Evolutionary conservation across 2,888 invertebrate genomes (phyloP), one percentile per base, ranked within the genome.

Genomic region (Zygogramma bicolorata): DNA sequence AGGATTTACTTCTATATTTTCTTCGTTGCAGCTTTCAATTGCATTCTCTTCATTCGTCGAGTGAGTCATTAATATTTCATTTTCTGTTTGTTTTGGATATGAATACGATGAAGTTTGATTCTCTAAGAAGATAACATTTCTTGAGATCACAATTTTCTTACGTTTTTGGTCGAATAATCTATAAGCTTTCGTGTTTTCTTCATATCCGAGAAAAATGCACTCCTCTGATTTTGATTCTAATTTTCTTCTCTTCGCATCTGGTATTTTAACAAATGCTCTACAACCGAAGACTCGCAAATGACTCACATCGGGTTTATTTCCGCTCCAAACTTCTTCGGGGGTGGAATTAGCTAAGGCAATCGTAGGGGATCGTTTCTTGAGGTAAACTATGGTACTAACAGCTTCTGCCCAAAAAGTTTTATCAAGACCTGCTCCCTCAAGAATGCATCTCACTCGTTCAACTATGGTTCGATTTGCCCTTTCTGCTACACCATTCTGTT

Each of bases 401-500:
- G 65, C 65, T 34, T 60, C 60, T 60, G 20, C 20, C 60, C 60
- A 60, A 20, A 34, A 60, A n/a, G 34, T 31, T 60, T 60, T 60
- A 34, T 60, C 31, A 5, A 34, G 20, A 5, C 18, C 8, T 60
- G 60, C 60, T 60, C 60, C 60, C 34, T 60, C 34, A 60, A 60
- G 60, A 60, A 38, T 60, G 34, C 57, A 58, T 10, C 57, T 58
- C 10, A 58, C 6, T 58, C 57, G n/a, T n/a, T n/a, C n/a, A n/a
- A n/a, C n/a, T n/a, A n/a, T n/a, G n/a, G n/a, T n/a, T n/a, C n/a
- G n/a, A 27, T 59, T 66, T 5, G 53, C 38, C 22, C 66, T 42
- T 31, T 66, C 66, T 31, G 58, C 66, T 53, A 34, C 58, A 20
- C 66, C 58, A 34, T 58, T 58, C 34, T 66, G 34, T 66, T 66